Base-by-base conservation (phyloP, 1,140 invertebrate species). In the Drosophila repletoides region DNA sequence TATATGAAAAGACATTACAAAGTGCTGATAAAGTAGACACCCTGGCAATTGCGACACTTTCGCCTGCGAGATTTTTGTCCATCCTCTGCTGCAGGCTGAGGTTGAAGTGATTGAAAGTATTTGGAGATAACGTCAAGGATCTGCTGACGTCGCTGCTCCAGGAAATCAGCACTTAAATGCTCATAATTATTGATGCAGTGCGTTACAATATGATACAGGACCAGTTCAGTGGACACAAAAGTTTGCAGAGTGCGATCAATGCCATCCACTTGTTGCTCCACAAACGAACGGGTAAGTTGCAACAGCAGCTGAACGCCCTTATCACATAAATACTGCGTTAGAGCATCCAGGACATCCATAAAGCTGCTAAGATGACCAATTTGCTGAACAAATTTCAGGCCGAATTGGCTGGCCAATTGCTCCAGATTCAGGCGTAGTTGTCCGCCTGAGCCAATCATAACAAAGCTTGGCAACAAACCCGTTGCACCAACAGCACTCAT, bases 151-250 rank as follows among this genome's bases (percentile, higher is more conserved):
- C 65, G 65, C 1, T 33, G 60, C 28, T 66, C 52, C 2, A 89
- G 46, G 17, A 84, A 75, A 0, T 88, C 87, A 5, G 46, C 60
- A 1, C 45, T 55, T 31, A 71, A 72, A 40, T 64, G 38, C n/a
- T 76, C 52, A 45, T 86, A 89, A 0, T 61, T 89, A 4, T 43
- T 75, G 12, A 89, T 38, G 19, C 69, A 73, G 49, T 77, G 67
- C 72, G 72, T 74, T 22, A 86, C 28, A 10, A 89, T 75, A 45
- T 76, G 71, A 55, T 72, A 88, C 2, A 89, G 52, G 2, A 89
- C 76, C 12, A 72, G 65, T 29, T 89, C 88, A 0, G 88, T 89
- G 2, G 88, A 70, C 1, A 89, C 71, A 29, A 88, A 89, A 5
- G 88, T 81, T 4, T 81, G 67, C 2, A 89, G 31, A 0, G 21